These are phyloP conservation scores for Myathropa florea DNA, from an alignment of 2,888 invertebrate genomes.

Conservation along the genomic window DNA sequence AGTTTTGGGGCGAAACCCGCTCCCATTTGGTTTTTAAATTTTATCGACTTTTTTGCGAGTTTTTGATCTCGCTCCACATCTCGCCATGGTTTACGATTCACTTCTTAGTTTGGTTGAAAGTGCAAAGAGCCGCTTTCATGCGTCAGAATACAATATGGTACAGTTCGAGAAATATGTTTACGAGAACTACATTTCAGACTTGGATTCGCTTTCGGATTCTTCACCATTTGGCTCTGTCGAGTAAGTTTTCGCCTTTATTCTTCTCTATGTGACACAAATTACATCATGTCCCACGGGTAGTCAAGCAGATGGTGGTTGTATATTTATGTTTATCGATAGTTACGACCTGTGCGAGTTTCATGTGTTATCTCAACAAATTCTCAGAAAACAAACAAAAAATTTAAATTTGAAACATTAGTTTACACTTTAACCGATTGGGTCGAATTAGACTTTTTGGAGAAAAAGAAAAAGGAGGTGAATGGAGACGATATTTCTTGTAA, in stretches of 20 bases:
- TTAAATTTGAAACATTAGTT: neutral
- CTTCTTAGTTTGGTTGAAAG: conserved; percentile 72
- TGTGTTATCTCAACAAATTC: neutral
- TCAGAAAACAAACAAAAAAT: neutral
- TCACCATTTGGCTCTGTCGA: conserved; percentile 35
- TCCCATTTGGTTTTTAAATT: neutral
- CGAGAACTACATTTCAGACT: conserved; percentile 71
- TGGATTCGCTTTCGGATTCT: conserved; percentile 51
- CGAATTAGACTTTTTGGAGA: neutral
- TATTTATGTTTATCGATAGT: neutral
- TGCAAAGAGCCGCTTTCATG: conserved; percentile 73
- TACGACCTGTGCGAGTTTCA: neutral
- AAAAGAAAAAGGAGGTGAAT: too few species aligned
- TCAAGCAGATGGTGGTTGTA: neutral
- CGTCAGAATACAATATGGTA: conserved; percentile 71
- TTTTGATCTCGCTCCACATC: neutral
- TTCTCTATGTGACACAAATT: neutral
- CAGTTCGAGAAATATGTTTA: conserved; percentile 71
- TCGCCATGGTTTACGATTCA: conserved; percentile 71
- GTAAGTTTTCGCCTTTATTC: too few species aligned
- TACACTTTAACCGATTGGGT: neutral
- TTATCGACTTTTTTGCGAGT: neutral
- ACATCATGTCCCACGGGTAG: conserved; percentile 4
- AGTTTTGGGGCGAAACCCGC: neutral
- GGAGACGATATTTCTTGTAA: too few species aligned